phyloP scores from a whole-genome alignment of 1,140 invertebrate species.

The Tetramorium simillimum region DNA sequence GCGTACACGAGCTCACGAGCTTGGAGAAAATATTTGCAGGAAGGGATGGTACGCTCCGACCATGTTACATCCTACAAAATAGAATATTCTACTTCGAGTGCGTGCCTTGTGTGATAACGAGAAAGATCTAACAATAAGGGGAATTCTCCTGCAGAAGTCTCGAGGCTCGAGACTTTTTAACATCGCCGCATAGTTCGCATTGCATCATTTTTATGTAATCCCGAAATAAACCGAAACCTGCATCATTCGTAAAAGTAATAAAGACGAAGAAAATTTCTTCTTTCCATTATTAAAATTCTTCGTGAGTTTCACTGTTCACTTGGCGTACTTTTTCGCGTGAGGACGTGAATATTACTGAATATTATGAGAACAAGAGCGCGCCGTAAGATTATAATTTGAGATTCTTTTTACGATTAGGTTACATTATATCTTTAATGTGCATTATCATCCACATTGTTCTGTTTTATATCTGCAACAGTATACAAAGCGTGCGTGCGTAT shows the following conservation, averaged over 20 bases:
- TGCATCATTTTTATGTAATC: slow-evolving; percentile 25
- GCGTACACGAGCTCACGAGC: slow-evolving; percentile 12
- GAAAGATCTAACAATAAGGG: slow-evolving; percentile 17
- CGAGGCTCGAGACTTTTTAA: neutral
- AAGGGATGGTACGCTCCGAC: slow-evolving; percentile 3
- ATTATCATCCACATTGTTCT: neutral
- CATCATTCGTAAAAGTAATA: neutral
- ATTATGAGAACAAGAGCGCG: neutral
- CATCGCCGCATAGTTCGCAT: neutral
- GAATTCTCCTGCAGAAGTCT: slow-evolving; percentile 11
- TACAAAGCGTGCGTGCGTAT: no score
- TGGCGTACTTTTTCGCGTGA: neutral
- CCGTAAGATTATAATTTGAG: slow-evolving; percentile 11
- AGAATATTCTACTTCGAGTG: slow-evolving; percentile 51
- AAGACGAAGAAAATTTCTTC: neutral
- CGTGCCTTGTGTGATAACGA: slow-evolving; percentile 54
- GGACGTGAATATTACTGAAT: neutral
- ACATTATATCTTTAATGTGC: neutral
- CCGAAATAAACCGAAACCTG: neutral
- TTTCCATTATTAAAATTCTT: slow-evolving; percentile 28
- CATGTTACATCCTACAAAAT: slow-evolving; percentile 50
- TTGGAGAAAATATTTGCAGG: slow-evolving; percentile 40
- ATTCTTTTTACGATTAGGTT: slow-evolving; percentile 16
- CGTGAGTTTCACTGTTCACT: neutral
- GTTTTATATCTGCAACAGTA: neutral